Base-by-base conservation (phyloP, 2,113 vertebrate species). In the Eclectus roratus region DNA sequence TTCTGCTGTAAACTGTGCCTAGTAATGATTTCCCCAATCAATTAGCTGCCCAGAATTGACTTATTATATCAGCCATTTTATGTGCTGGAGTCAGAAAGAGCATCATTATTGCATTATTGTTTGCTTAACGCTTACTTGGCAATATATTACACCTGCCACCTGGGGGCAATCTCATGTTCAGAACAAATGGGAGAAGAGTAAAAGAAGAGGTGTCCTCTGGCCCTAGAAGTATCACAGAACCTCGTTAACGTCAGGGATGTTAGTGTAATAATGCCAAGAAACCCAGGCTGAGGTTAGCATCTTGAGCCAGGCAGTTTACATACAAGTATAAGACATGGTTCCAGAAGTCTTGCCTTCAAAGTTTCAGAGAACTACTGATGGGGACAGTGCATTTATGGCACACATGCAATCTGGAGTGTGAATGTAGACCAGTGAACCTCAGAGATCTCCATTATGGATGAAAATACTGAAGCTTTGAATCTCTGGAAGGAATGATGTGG, bases 311-410 rank as follows among this genome's bases (percentile, higher is more conserved):
- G 31, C 9, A 72, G 18, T 71, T 81, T 16, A 39, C 11, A 55
- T 6, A 17, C 1, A 1, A 73, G 8, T 23, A 8, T 41, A 84
- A 71, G 6, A 44, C 1, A 1, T 3, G 4, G 5, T 58, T 89
- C 52, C 33, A 68, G 46, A 81, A 71, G 28, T 15, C 19, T 68
- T 92, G 21, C 13, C 19, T 69, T 84, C 13, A 29, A 70, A 79
- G 31, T 44, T 78, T 58, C 35, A 47, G 55, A 80, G 13, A 55
- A 60, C 70, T 70, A 52, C 24, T 41, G 39, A 10, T 31, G 29
- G 19, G 6, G 6, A 58, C 76, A 43, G 10, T 11, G 12, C 8
- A 7, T 17, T 13, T 50, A 14, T n/a, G 14, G 27, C 11, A 65
- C 4, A 35, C 11, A 46, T 6, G 23, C 14, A 27, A 55, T 80